Evolutionary conservation across 1,140 invertebrate species (phyloP), one percentile per base, ranked within the genome.

Genomic region (Drosophila ambigua): DNA sequence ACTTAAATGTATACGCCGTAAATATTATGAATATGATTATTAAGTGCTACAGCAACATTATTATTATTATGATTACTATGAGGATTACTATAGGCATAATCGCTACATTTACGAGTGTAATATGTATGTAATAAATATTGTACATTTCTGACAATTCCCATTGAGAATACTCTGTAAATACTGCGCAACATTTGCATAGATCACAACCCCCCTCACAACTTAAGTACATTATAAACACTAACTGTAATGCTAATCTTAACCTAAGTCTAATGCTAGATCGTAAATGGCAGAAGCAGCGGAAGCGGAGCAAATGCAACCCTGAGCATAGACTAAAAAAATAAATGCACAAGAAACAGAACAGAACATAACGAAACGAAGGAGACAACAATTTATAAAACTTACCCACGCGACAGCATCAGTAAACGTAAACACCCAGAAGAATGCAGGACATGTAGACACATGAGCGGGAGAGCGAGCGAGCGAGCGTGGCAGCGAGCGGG

Each of bases 1-100:
- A 88, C 83, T 83, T 88, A 83, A 88, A 88, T 83, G 83, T 88
- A 88, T 88, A 88, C 83, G 83, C 83, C 72, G 79, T 88, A 88
- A 88, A 83, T 88, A 88, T 88, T 85, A 78, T 82, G 77, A 73
- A 85, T 77, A 77, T 85, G 82, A 85, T 85, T 87, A 85, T 75
- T 72, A 82, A 78, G 78, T 62, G 63, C 46, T 74, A 71, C 74
- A 68, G 64, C 62, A 87, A 80, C 74, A 80, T 77, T 77, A 73
- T 55, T 45, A 73, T 72, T 82, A 82, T 77, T 79, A 82, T 43
- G 23, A 80, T 87, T 79, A 87, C 79, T 20, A 20, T 2, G 20
- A 20, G 20, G 71, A 84, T 81, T 77, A 77, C 72, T 78, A 69
- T 75, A 72, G 28, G 62, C 48, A 72, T 72, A 39, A 13, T 39